Conservation (phyloP, 2,797 vertebrate genomes). For the Sebastes minor region DNA sequence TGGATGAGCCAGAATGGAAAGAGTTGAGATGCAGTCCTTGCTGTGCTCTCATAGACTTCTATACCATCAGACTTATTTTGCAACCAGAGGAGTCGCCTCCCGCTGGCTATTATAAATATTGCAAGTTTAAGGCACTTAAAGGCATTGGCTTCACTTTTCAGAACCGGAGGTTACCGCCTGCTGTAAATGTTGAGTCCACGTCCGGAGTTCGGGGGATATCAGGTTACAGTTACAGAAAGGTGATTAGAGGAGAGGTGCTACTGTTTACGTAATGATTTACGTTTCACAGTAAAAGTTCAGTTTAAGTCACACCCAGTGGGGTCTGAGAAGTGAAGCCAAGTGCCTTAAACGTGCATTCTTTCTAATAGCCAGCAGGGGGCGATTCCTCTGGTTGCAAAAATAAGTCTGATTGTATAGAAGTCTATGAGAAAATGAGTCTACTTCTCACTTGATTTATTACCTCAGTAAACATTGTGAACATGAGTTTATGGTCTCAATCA, state of each 20-base stretch:
- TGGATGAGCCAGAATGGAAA: too few relatives aligned
- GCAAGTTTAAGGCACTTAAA: too few relatives aligned
- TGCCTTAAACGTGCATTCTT: background rate
- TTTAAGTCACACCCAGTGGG: background rate
- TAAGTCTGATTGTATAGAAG: too few relatives aligned
- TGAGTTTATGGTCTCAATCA: too few relatives aligned
- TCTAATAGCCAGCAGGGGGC: background rate
- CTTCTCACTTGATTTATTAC: too few relatives aligned
- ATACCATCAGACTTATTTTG: too few relatives aligned
- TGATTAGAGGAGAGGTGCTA: background rate
- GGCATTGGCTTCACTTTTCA: background rate
- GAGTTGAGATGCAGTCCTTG: too few relatives aligned
- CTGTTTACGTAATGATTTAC: background rate
- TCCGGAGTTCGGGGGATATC: background rate
- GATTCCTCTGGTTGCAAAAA: background rate
- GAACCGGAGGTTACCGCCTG: background rate
- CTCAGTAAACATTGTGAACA: too few relatives aligned
- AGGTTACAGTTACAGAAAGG: background rate
- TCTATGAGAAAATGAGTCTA: too few relatives aligned
- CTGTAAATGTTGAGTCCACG: background rate
- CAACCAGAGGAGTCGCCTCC: too few relatives aligned
- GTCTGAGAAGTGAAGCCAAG: background rate
- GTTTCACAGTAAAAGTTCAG: background rate
- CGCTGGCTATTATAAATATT: rapidly evolving
- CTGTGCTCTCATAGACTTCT: too few relatives aligned